Evolutionary conservation across 2,888 invertebrate genomes (phyloP).

Genomic region (Idaea biselata): DNA sequence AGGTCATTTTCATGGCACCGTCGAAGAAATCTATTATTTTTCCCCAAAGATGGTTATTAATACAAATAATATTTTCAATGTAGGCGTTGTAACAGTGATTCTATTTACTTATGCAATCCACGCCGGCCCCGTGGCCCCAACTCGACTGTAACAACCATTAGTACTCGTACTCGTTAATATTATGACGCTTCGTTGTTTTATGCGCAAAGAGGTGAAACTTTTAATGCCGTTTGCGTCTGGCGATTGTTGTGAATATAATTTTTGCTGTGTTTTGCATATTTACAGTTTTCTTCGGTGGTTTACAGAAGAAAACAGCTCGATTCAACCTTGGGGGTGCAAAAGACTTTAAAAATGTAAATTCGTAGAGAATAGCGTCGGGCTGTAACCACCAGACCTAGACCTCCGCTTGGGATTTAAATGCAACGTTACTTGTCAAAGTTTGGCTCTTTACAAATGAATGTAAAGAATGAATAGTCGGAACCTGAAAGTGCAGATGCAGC

Average conservation of each 20-base stretch:
- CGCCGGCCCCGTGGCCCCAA: slow-evolving; percentile 25
- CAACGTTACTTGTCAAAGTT: slow-evolving; percentile 68
- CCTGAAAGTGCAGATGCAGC: background rate
- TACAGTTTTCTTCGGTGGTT: slow-evolving; percentile 28
- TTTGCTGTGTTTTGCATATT: slow-evolving; percentile 30
- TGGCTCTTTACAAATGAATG: slow-evolving; percentile 62
- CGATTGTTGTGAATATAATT: slow-evolving; percentile 37
- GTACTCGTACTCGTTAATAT: slow-evolving; percentile 36
- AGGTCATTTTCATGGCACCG: slow-evolving; percentile 68
- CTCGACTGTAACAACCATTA: slow-evolving; percentile 23
- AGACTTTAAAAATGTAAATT: slow-evolving; percentile 65
- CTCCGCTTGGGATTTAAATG: slow-evolving; percentile 61
- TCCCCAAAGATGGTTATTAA: slow-evolving; percentile 60
- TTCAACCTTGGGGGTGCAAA: slow-evolving; percentile 44
- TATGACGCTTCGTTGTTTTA: slow-evolving; percentile 36
- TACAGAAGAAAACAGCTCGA: slow-evolving; percentile 31
- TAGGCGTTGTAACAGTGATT: slow-evolving; percentile 20
- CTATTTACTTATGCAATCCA: slow-evolving; percentile 40
- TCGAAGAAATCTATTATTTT: slow-evolving; percentile 68
- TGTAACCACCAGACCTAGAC: slow-evolving; percentile 33
- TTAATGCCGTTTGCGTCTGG: slow-evolving; percentile 32
- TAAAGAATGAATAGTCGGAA: slow-evolving; percentile 36
- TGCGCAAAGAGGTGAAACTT: slow-evolving; percentile 36
- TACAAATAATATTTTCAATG: slow-evolving; percentile 51
- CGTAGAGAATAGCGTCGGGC: slow-evolving; percentile 35